A percentile compares a stretch with the other conserved stretches of the same genome.
phyloP scores from a whole-genome alignment of 2,888 invertebrate genomes.

The Harpagoxenus sublaevis region DNA sequence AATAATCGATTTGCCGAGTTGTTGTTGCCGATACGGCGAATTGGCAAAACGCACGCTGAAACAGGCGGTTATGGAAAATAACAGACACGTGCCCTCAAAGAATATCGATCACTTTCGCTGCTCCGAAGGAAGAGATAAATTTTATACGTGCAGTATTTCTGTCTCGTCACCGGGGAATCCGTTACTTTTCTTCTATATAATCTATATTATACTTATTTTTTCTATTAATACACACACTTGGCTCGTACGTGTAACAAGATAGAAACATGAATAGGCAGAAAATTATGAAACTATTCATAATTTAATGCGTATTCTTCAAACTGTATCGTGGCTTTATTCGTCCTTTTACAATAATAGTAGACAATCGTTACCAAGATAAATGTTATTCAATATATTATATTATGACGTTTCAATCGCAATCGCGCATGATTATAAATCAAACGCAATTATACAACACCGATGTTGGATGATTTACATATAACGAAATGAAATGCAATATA shows the following conservation, averaged over 20 bases:
- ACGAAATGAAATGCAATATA: neutral
- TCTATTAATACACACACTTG: neutral
- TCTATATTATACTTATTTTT: neutral
- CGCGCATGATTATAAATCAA: neutral
- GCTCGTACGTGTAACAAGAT: neutral
- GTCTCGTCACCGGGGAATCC: neutral
- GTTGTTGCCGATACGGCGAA: constrained; percentile 39
- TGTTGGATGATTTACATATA: neutral
- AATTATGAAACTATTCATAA: neutral
- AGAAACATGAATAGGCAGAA: neutral
- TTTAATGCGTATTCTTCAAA: neutral
- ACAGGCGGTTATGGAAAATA: constrained; percentile 10
- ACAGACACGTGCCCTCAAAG: constrained; percentile 17
- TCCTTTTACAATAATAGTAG: neutral
- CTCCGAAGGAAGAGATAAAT: neutral
- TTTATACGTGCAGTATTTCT: neutral
- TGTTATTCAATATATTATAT: constrained; percentile 7
- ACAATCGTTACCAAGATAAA: neutral
- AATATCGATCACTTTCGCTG: constrained; percentile 28
- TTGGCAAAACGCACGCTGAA: constrained; percentile 41
- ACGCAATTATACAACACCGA: neutral
- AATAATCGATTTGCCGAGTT: constrained; percentile 45
- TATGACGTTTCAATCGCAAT: neutral
- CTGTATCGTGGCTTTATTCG: neutral
- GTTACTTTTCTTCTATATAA: neutral